Evolutionary conservation across 2,888 invertebrate species (phyloP).

Genomic region (Leptura quadrifasciata): DNA sequence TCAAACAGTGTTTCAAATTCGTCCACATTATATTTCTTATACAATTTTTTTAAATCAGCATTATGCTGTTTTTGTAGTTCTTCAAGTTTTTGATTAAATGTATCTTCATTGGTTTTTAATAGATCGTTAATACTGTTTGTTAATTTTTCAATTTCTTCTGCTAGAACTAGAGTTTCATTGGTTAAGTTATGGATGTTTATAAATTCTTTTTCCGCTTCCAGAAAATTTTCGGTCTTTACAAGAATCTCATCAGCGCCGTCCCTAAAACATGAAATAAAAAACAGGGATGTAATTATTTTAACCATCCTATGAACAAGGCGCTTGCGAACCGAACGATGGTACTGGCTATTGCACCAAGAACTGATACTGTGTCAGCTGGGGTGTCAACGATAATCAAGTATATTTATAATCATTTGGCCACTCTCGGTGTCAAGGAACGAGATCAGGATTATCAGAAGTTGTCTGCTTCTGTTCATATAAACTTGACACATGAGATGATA

Average conservation of each 20-base stretch:
- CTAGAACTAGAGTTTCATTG: constrained; percentile 23
- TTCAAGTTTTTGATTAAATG: constrained; percentile 22
- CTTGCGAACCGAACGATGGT: too few relatives aligned
- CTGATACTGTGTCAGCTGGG: too few relatives aligned
- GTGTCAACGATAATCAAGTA: too few relatives aligned
- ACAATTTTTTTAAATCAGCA: constrained; percentile 22
- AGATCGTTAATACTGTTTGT: constrained; percentile 17
- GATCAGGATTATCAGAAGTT: too few relatives aligned
- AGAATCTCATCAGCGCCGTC: constrained; percentile 18
- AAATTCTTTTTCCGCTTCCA: constrained; percentile 21
- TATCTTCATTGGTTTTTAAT: not conserved
- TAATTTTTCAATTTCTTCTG: constrained; percentile 24
- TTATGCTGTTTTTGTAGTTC: constrained; percentile 14
- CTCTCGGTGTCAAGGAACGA: too few relatives aligned
- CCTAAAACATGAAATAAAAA: constrained; percentile 21
- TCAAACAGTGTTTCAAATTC: constrained; percentile 13
- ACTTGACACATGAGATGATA: too few relatives aligned
- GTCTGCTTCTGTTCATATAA: too few relatives aligned
- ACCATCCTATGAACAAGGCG: too few relatives aligned
- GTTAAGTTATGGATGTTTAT: constrained; percentile 20
- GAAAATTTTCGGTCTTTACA: constrained; percentile 13
- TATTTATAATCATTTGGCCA: too few relatives aligned
- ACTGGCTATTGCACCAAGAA: too few relatives aligned
- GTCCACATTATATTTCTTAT: constrained; percentile 20
- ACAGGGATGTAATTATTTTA: not conserved